Conservation (phyloP, 2,797 vertebrate genomes). For the Coluber constrictor region DNA sequence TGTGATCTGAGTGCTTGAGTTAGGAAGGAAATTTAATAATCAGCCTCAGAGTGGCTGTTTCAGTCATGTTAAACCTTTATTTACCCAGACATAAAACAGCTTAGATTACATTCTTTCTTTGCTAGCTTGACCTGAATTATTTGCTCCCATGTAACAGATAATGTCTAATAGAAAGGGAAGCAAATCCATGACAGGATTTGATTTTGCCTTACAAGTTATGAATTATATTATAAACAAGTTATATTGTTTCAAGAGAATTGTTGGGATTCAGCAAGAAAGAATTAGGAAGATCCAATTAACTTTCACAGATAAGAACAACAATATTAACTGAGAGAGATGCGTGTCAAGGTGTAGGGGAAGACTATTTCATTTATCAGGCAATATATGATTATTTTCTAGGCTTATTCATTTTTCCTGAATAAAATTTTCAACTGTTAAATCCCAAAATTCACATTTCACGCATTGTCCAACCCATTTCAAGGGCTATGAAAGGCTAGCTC, state of each 20-base stretch:
- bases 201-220: background rate
- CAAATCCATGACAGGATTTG: background rate
- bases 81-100: background rate
- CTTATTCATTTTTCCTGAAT: background rate
- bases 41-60: background rate
- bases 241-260: background rate
- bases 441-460: background rate
- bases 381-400: background rate
- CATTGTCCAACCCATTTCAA: background rate
- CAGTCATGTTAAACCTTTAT: conserved; percentile 5
- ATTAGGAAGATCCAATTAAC: background rate
- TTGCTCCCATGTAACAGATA: background rate
- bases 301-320: background rate
- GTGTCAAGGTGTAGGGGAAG: too few species aligned
- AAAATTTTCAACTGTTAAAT: background rate
- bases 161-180: background rate
- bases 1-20: background rate
- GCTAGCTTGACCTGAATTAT: background rate
- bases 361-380: background rate
- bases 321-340: background rate
- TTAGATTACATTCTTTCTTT: background rate
- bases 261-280: background rate
- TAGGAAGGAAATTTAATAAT: background rate
- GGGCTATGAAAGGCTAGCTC: background rate
- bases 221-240: too few species aligned